Evolutionary conservation across 1,140 invertebrate species (phyloP).

Genomic region (Pogonomyrmex barbatus): DNA sequence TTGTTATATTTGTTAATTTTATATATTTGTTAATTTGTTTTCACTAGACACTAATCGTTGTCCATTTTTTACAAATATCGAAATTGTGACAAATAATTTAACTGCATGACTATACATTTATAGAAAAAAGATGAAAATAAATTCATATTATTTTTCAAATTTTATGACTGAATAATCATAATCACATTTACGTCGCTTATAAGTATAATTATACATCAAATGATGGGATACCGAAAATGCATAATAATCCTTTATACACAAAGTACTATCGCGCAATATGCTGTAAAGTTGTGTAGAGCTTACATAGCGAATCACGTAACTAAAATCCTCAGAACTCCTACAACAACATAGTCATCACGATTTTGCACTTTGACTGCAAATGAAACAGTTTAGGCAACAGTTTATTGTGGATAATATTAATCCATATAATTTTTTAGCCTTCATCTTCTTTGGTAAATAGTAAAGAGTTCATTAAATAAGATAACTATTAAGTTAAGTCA

Average conservation of each 20-base stretch:
- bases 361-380: slow-evolving; percentile 38
- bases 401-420: slow-evolving; percentile 50
- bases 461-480: slow-evolving; percentile 11
- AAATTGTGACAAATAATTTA: background rate
- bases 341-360: slow-evolving; percentile 44
- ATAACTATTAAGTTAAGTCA: background rate
- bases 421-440: slow-evolving; percentile 3
- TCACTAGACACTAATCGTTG: slow-evolving; percentile 6
- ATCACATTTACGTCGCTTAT: slow-evolving; percentile 1
- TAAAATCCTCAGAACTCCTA: slow-evolving; percentile 50
- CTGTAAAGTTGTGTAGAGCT: slow-evolving; percentile 39
- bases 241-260: slow-evolving; percentile 22
- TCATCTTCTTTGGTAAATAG: background rate
- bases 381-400: slow-evolving; percentile 14
- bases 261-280: slow-evolving; percentile 18
- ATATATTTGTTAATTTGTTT: slow-evolving; percentile 27
- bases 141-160: background rate
- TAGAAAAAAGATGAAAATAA: background rate
- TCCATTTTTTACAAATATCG: slow-evolving; percentile 7
- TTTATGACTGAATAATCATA: background rate
- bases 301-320: slow-evolving; percentile 43
- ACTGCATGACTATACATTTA: background rate
- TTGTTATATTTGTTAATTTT: slow-evolving; percentile 15
- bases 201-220: slow-evolving; percentile 11
- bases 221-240: background rate